Evolutionary conservation across 2,888 invertebrate species (phyloP).

Genomic region (Mesoligia furuncula): DNA sequence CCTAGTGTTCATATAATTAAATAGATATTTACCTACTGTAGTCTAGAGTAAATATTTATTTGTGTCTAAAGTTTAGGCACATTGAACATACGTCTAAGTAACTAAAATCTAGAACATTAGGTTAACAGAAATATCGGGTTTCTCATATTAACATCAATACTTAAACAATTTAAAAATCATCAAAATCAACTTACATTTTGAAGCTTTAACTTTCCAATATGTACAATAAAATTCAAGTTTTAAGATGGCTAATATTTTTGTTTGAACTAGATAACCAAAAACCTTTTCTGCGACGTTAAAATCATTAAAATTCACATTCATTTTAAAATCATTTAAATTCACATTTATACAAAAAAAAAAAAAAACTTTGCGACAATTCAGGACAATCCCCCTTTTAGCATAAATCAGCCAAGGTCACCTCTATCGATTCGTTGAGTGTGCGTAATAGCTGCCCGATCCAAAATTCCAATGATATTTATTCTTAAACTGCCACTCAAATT

Average conservation of each 20-base stretch:
- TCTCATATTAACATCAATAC: background rate
- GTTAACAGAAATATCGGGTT: background rate
- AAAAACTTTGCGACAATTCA: background rate
- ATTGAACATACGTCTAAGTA: background rate
- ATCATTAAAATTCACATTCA: background rate
- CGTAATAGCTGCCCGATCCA: conserved; percentile 68
- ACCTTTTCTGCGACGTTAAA: background rate
- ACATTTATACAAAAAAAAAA: background rate
- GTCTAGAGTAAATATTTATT: background rate
- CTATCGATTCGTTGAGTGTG: conserved; percentile 66
- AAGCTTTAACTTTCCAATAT: background rate
- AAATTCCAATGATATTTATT: conserved; percentile 8
- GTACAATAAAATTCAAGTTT: background rate
- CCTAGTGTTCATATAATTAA: background rate
- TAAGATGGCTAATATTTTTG: background rate
- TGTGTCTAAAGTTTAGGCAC: background rate
- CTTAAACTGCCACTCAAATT: background rate
- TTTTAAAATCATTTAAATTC: background rate
- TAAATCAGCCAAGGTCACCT: conserved; percentile 34
- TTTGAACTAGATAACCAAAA: background rate
- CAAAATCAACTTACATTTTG: background rate
- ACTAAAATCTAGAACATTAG: background rate
- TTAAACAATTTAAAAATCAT: conserved; percentile 3
- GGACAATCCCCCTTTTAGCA: background rate
- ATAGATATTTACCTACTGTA: conserved; percentile 2